Evolutionary conservation across 2,113 vertebrate genomes (phyloP).

Genomic region (Ancistrus triradiatus): DNA sequence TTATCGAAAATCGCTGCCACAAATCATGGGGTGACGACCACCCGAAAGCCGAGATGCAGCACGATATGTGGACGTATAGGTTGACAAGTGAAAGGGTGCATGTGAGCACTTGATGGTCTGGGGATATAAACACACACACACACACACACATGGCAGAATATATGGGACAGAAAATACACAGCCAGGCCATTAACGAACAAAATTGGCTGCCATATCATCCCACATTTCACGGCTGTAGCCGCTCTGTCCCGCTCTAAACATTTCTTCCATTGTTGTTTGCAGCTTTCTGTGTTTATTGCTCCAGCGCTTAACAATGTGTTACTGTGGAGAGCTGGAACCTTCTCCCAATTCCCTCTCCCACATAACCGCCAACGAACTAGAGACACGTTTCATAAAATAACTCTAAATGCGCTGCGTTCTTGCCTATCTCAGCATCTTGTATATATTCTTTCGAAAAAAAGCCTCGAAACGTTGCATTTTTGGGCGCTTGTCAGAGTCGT

Average conservation of each 20-base stretch:
- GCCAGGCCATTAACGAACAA: constrained; percentile 20
- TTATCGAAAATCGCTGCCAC: constrained; percentile 33
- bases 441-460: constrained; percentile 27
- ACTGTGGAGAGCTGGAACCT: constrained; percentile 46
- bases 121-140: constrained; percentile 8
- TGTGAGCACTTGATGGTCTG: constrained; percentile 10
- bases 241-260: constrained; percentile 21
- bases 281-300: constrained; percentile 44
- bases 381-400: constrained; percentile 55
- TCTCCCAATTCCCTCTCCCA: constrained; percentile 47
- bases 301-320: constrained; percentile 56
- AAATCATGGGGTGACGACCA: constrained; percentile 22
- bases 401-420: constrained; percentile 43
- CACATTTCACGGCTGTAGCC: constrained; percentile 34
- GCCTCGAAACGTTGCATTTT: constrained; percentile 32
- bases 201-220: constrained; percentile 28
- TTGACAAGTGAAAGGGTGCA: constrained; percentile 11
- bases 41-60: constrained; percentile 16
- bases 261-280: constrained; percentile 45
- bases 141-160: constrained; percentile 6
- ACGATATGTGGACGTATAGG: constrained; percentile 17
- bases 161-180: constrained; percentile 20
- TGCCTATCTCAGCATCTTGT: constrained; percentile 51
- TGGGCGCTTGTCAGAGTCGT: constrained; percentile 52
- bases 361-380: constrained; percentile 50